Evolutionary conservation across 2,888 invertebrate species (phyloP), one percentile per base, ranked within the genome.

Genomic region (Melanostoma scalare): DNA sequence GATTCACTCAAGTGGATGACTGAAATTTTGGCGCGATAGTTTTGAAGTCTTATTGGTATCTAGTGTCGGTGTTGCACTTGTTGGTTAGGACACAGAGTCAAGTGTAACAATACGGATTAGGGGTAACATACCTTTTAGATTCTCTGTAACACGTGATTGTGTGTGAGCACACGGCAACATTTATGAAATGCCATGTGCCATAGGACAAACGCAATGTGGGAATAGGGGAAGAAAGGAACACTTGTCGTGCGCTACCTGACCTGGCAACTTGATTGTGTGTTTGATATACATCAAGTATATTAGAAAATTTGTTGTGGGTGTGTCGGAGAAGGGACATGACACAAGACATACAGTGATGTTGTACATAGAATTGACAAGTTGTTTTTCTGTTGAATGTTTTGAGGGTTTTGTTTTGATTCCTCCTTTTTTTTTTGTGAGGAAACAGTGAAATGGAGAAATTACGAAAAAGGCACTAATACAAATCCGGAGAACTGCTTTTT

Each of bases 181-280:
- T 53, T 55, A 33, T 53, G 53, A 9, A 65, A 40, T 53, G 67
- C 53, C 67, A 55, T 67, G 67, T 67, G 67, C 42, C 53, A 44
- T 5, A 65, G 20, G 33, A 1, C 20, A 53, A 30, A 52, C 35
- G 33, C 20, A 67, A 55, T 53, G 42, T 67, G 42, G 40, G 40
- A 67, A 40, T 52, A 67, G 67, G 67, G 53, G 67, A 44, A 20
- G 20, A 20, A 50, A 46, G 5, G 38, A 58, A 65, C 78, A 79
- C 82, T 84, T 84, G 73, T 82, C 38, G 38, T 77, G 74, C 52
- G 67, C 77, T 82, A 82, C 81, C 77, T 82, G 81, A 6, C 35
- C 5, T 3, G 53, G 67, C 38, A 48, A 30, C 10, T 46, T 55
- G 10, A 55, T 38, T 48, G 56, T 48, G 56, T 60, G 6, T 33